Percentiles rank a stretch among this genome's conserved stretches.
These are phyloP conservation scores for Danio kyathit DNA, from an alignment of 2,797 vertebrate genomes.

Conservation along the genomic window DNA sequence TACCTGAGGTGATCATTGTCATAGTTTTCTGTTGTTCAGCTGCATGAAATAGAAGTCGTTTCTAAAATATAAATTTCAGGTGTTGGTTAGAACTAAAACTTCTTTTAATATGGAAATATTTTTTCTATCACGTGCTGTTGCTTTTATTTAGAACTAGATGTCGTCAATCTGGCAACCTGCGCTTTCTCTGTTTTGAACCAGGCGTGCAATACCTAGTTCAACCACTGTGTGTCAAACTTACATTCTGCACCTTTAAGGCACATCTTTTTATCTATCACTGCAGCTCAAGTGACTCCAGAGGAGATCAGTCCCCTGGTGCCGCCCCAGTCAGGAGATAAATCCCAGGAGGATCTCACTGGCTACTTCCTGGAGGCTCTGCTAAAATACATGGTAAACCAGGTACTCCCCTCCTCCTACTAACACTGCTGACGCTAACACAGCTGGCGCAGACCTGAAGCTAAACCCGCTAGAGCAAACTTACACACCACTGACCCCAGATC, in stretches of 20 bases:
- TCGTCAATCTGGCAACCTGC: too few relatives aligned
- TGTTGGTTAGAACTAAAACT: too few relatives aligned
- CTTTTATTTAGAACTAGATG: too few relatives aligned
- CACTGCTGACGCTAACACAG: conserved; percentile 41
- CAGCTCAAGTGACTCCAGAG: conserved; percentile 96
- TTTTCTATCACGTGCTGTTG: too few relatives aligned
- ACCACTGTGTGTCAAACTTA: too few relatives aligned
- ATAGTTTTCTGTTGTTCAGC: too few relatives aligned
- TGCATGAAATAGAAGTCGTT: too few relatives aligned
- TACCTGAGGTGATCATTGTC: too few relatives aligned
- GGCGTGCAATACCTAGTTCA: too few relatives aligned
- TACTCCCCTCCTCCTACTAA: conserved; percentile 80
- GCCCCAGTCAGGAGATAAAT: conserved; percentile 98
- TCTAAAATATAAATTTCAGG: too few relatives aligned
- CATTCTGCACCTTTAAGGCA: background rate
- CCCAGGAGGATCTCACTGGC: conserved; percentile 97
- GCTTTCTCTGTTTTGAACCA: too few relatives aligned
- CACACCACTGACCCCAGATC: conserved; percentile 29
- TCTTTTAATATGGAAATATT: too few relatives aligned
- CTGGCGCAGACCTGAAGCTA: background rate
- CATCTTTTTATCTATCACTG: conserved; percentile 40
- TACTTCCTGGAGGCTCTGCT: conserved; percentile 98
- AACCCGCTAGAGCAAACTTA: conserved; percentile 20
- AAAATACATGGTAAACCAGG: conserved; percentile 99
- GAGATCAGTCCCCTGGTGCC: conserved; percentile 97